Percentiles rank a stretch among this genome's conserved stretches.
Conservation (phyloP, 2,113 vertebrate genomes). For the Malurus melanocephalus region DNA sequence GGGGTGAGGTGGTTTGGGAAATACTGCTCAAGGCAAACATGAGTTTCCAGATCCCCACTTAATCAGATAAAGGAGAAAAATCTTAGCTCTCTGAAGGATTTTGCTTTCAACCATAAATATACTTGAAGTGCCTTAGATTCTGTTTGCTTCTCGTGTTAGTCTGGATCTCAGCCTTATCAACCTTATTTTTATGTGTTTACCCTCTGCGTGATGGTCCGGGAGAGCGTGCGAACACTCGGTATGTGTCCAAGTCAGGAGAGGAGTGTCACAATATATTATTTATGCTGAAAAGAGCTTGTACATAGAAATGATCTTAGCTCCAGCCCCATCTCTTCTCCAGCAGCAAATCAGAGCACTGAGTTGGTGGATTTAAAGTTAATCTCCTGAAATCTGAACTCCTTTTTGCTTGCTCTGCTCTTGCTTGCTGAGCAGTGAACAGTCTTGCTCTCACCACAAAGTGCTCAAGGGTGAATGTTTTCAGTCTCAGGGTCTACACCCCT, state of each 20-base stretch:
- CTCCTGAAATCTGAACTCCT: neutral
- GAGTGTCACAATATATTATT: neutral
- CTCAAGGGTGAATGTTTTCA: neutral
- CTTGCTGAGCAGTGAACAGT: accelerated
- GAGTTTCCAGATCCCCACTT: neutral
- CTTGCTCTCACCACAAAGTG: neutral
- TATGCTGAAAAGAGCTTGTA: neutral
- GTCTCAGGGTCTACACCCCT: neutral
- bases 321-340: neutral
- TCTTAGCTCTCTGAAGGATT: neutral
- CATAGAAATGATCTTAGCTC: neutral
- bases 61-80: neutral
- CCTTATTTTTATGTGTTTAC: neutral
- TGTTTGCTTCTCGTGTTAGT: neutral
- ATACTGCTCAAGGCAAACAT: neutral
- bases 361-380: neutral
- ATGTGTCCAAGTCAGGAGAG: neutral
- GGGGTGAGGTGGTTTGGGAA: neutral
- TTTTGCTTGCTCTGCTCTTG: neutral
- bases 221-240: accelerated
- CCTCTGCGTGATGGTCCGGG: neutral
- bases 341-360: neutral
- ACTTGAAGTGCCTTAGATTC: neutral
- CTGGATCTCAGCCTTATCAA: neutral
- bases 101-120: neutral